phyloP scores from a whole-genome alignment of 2,797 vertebrate genomes.

The Geotrypetes seraphini region DNA sequence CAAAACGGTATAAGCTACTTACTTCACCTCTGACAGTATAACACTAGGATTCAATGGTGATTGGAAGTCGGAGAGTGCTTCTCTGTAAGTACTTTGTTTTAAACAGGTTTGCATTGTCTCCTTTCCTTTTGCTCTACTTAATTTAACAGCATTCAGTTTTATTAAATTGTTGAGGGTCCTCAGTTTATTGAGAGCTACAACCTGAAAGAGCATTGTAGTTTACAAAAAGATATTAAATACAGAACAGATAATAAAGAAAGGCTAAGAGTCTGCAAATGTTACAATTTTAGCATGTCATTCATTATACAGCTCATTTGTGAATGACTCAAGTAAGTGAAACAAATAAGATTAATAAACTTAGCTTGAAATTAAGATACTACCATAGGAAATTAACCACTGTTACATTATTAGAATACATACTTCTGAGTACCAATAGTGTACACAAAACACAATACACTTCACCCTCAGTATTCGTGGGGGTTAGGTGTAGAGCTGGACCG shows the following conservation, averaged over 20 bases:
- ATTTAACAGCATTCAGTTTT: constrained; percentile 85
- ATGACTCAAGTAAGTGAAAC: no score
- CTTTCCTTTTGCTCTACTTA: constrained; percentile 75
- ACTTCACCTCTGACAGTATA: constrained; percentile 88
- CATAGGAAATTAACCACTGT: accelerated
- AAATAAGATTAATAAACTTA: no score
- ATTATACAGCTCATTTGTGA: no score
- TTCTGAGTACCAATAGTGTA: neutral
- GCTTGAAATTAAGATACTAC: no score
- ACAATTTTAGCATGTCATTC: no score
- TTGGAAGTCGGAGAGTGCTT: constrained; percentile 84
- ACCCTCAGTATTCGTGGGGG: no score
- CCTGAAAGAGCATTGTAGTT: constrained; percentile 66
- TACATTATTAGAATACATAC: neutral
- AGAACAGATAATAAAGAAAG: no score
- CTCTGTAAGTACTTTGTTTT: constrained; percentile 83
- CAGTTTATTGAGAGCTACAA: constrained; percentile 91
- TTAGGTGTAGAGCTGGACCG: no score
- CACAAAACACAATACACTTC: no score
- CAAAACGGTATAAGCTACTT: no score
- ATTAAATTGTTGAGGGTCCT: constrained; percentile 92
- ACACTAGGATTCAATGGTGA: constrained; percentile 86
- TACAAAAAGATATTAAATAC: constrained; percentile 9
- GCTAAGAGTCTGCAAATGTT: no score
- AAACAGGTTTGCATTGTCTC: constrained; percentile 92